A percentile compares a stretch with the other conserved stretches of the same genome.
Evolutionary conservation across 2,113 vertebrate genomes (phyloP).

Genomic region (Gobiocypris rarus): DNA sequence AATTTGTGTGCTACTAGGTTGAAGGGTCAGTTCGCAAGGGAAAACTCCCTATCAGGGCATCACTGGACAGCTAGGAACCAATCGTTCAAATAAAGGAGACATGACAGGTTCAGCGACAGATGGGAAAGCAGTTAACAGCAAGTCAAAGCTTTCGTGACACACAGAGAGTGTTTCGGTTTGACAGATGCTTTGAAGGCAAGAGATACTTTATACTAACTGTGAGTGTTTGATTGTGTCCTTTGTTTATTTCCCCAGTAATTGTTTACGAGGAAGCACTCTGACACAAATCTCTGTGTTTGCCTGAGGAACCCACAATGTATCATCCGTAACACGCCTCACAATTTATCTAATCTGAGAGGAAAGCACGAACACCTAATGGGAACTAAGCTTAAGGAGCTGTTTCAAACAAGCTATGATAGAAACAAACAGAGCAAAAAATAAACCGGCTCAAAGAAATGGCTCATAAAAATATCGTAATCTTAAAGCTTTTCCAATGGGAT

Average conservation of each 20-base stretch:
- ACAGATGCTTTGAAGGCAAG: background rate
- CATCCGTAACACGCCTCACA: background rate
- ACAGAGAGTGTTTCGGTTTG: background rate
- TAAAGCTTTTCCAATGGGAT: background rate
- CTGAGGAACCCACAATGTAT: constrained; percentile 14
- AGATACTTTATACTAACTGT: background rate
- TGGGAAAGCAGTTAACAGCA: background rate
- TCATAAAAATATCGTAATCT: background rate
- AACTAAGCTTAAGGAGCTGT: background rate
- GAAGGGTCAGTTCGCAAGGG: constrained; percentile 54
- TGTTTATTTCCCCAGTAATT: constrained; percentile 18
- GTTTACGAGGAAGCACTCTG: constrained; percentile 9
- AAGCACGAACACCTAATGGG: constrained; percentile 21
- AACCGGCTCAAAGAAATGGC: background rate
- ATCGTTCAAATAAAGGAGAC: constrained; percentile 67
- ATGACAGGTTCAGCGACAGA: constrained; percentile 10
- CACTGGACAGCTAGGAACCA: constrained; percentile 52
- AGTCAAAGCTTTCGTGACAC: constrained; percentile 1
- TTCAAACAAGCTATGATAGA: constrained; percentile 11
- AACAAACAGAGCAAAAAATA: constrained; percentile 19
- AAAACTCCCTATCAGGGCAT: constrained; percentile 25
- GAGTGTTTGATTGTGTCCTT: background rate
- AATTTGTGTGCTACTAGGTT: constrained; percentile 26
- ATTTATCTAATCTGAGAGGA: constrained; percentile 27
- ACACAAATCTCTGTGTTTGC: constrained; percentile 23